Evolutionary conservation across 2,113 vertebrate species (phyloP).

Genomic region (Pomatorhinus ruficollis): DNA sequence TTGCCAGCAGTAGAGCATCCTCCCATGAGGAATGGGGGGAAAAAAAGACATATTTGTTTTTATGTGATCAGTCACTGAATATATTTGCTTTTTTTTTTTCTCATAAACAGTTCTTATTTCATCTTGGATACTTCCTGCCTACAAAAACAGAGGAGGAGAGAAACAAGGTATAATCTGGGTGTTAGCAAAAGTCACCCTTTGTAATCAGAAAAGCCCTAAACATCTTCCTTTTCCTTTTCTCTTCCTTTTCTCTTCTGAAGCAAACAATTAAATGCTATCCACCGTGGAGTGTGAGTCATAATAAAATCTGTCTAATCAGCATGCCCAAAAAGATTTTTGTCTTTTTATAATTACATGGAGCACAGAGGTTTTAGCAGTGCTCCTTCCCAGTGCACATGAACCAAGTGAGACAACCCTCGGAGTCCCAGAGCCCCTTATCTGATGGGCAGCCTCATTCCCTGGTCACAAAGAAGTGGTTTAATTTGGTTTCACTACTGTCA

Average conservation of each 20-base stretch:
- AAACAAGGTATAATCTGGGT: neutral
- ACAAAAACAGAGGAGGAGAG: neutral
- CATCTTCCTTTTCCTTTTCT: neutral
- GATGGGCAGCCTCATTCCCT: neutral
- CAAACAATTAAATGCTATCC: neutral
- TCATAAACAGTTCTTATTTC: neutral
- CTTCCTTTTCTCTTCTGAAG: neutral
- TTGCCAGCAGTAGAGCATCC: neutral
- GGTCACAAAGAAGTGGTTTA: neutral
- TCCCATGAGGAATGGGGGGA: neutral
- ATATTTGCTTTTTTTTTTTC: neutral
- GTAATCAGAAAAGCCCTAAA: neutral
- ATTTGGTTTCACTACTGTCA: neutral
- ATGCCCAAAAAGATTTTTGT: neutral
- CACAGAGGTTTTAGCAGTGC: neutral
- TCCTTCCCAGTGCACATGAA: neutral
- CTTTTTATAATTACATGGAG: neutral
- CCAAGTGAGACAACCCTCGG: neutral
- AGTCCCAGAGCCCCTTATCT: neutral
- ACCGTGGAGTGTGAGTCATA: neutral
- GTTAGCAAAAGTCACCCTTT: neutral
- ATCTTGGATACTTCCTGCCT: neutral
- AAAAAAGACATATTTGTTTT: neutral
- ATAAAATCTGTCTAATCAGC: constrained; percentile 9
- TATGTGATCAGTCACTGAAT: neutral